These are phyloP conservation scores for Drosophila testacea DNA, from an alignment of 2,888 invertebrate genomes.

Conservation along the genomic window DNA sequence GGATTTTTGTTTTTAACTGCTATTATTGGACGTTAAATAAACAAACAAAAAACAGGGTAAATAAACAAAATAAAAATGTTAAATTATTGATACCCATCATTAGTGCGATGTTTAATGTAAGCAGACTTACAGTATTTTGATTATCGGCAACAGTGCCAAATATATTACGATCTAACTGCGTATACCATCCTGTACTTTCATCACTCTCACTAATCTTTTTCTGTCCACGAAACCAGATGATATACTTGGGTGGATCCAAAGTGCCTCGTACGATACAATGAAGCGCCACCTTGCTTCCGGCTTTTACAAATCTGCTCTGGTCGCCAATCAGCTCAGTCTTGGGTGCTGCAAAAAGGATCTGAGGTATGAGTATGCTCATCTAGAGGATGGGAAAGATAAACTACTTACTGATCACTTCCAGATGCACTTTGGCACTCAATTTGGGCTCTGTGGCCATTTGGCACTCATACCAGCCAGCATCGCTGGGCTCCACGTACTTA, in stretches of 20 bases:
- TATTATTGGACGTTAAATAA: too few relatives aligned
- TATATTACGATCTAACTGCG: conserved; percentile 83
- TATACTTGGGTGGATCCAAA: conserved; percentile 95
- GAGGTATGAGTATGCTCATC: not conserved
- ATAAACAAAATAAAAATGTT: too few relatives aligned
- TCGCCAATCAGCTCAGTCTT: conserved; percentile 95
- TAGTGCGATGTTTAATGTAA: not conserved
- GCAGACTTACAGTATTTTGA: conserved; percentile 83
- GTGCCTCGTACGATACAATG: conserved; percentile 96
- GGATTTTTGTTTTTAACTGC: too few relatives aligned
- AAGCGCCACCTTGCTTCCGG: conserved; percentile 94
- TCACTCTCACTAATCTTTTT: conserved; percentile 82
- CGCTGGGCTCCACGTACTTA: conserved; percentile 94
- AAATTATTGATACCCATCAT: too few relatives aligned
- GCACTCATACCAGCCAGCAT: conserved; percentile 96
- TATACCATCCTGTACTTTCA: conserved; percentile 84
- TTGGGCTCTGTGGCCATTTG: conserved; percentile 97
- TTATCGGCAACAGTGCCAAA: conserved; percentile 82
- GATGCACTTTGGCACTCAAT: conserved; percentile 95
- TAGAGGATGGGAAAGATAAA: not conserved
- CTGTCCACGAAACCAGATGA: conserved; percentile 94
- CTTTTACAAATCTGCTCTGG: conserved; percentile 95
- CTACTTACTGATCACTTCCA: conserved; percentile 94
- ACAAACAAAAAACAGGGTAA: too few relatives aligned
- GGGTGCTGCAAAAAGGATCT: conserved; percentile 88